phyloP scores from a whole-genome alignment of 2,888 invertebrate species.

The Cephus nigrinus region DNA sequence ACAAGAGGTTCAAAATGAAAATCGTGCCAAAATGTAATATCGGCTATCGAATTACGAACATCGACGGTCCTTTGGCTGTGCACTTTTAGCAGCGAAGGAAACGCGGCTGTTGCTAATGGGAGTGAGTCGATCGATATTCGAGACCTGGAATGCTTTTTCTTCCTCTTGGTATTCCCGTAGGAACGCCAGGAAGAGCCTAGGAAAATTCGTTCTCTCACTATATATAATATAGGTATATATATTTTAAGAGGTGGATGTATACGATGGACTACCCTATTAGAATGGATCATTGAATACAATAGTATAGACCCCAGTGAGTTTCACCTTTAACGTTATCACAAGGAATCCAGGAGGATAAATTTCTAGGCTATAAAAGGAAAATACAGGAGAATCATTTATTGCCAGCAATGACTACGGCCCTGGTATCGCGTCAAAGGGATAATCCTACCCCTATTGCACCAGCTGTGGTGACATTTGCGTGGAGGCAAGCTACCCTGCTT shows the following conservation, averaged over 20 bases:
- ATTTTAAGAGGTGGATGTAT: neutral
- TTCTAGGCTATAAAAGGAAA: neutral
- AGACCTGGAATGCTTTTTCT: neutral
- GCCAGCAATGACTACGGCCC: neutral
- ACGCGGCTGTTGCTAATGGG: neutral
- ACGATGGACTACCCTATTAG: neutral
- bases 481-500: neutral
- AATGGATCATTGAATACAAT: neutral
- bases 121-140: neutral
- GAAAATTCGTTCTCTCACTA: neutral
- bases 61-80: neutral
- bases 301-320: neutral
- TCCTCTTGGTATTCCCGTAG: neutral
- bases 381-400: neutral
- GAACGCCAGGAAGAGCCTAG: neutral
- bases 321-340: neutral
- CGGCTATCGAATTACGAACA: neutral
- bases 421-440: neutral
- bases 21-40: neutral
- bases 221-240: neutral
- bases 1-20: neutral
- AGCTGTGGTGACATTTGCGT: neutral
- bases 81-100: neutral
- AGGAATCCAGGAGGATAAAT: neutral
- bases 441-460: neutral